Evolutionary conservation across 2,113 vertebrate genomes (phyloP).

Genomic region (Peromyscus californicus): DNA sequence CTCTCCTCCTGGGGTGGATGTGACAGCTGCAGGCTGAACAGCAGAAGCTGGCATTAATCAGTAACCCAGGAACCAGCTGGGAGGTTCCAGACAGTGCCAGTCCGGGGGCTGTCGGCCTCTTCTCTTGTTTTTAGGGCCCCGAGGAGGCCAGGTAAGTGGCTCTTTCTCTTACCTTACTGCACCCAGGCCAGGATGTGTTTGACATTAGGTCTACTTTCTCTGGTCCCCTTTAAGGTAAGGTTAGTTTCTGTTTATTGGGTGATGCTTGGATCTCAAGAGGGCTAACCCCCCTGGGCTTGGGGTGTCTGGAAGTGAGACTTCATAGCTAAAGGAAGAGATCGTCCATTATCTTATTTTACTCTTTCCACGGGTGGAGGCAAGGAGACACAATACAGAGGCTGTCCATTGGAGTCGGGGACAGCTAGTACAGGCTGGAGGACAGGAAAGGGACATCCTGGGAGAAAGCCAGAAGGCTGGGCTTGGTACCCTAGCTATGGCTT

Average conservation of each 20-base stretch:
- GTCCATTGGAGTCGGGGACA: neutral
- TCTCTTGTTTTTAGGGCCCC: neutral
- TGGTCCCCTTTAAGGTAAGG: too few relatives aligned
- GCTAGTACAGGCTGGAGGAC: neutral
- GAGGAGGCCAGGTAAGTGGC: neutral
- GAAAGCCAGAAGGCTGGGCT: neutral
- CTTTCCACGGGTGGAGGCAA: neutral
- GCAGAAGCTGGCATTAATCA: neutral
- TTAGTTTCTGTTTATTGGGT: neutral
- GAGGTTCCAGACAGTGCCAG: neutral
- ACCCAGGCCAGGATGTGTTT: neutral
- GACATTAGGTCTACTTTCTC: neutral
- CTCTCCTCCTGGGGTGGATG: neutral
- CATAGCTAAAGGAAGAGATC: neutral
- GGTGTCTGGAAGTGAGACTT: neutral
- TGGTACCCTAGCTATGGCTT: neutral
- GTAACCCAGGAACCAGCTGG: neutral
- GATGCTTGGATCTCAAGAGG: too few relatives aligned
- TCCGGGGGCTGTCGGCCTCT: fast-evolving
- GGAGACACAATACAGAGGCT: neutral
- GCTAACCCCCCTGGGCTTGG: too few relatives aligned
- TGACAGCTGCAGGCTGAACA: neutral
- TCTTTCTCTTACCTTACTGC: neutral
- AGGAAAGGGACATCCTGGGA: neutral
- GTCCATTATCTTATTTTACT: neutral